Percentiles rank a stretch among this genome's conserved stretches.
phyloP scores from a whole-genome alignment of 1,140 invertebrate genomes.

The Saccostrea glomerata region DNA sequence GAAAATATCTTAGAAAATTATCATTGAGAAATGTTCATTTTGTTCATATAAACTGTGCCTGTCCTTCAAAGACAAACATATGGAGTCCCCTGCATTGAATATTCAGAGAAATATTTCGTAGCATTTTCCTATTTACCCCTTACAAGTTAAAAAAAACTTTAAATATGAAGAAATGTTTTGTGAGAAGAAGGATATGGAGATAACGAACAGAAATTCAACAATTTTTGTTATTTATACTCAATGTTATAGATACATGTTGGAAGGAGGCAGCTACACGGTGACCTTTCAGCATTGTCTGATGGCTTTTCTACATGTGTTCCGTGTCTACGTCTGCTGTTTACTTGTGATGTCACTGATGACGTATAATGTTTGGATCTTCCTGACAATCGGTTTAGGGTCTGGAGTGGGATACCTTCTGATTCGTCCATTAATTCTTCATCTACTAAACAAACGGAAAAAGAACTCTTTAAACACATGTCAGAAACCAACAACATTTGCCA shows the following conservation, averaged over 20 bases:
- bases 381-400: not conserved
- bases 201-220: no score
- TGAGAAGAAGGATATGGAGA: no score
- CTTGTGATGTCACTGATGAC: constrained; percentile 17
- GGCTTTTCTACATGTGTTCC: not conserved
- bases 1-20: no score
- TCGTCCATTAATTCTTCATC: not conserved
- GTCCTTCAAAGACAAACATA: no score
- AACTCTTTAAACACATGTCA: not conserved
- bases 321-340: not conserved
- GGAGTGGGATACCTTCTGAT: constrained; percentile 40
- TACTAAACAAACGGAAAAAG: not conserved
- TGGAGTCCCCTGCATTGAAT: no score
- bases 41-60: no score
- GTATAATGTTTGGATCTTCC: constrained; percentile 1
- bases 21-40: no score
- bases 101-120: no score
- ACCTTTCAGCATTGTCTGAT: constrained; percentile 22
- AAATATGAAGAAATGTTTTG: no score
- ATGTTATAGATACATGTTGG: not conserved
- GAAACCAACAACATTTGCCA: not conserved
- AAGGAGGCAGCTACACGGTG: not conserved
- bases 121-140: no score
- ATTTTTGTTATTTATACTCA: not conserved
- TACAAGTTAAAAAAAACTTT: no score